These are phyloP conservation scores for Drosophila setifemur DNA, from an alignment of 1,140 invertebrate genomes.

Conservation along the genomic window DNA sequence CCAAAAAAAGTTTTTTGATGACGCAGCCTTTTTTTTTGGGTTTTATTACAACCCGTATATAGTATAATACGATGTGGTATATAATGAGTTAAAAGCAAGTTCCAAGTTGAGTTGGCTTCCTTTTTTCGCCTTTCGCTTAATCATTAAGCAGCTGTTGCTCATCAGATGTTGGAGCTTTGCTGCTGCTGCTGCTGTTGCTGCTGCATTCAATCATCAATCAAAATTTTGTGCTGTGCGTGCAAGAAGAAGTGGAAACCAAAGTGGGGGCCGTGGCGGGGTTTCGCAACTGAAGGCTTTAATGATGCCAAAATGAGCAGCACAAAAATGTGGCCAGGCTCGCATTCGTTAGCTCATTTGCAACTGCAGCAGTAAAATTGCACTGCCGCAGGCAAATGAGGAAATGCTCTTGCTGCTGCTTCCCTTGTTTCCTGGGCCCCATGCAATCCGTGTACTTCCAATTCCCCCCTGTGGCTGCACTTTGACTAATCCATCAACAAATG, in stretches of 20 bases:
- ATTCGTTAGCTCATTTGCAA: conserved; percentile 33
- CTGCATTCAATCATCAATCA: conserved; percentile 75
- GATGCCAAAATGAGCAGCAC: conserved; percentile 64
- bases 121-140: conserved; percentile 55
- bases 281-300: conserved; percentile 59
- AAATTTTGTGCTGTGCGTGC: conserved; percentile 75
- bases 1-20: not conserved
- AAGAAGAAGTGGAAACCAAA: conserved; percentile 17
- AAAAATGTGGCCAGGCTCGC: conserved; percentile 51
- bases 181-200: conserved; percentile 28
- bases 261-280: not conserved
- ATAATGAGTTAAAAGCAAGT: conserved; percentile 17
- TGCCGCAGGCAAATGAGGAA: conserved; percentile 45
- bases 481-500: conserved; percentile 80
- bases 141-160: conserved; percentile 78
- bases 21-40: not conserved
- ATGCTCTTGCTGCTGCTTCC: conserved; percentile 46
- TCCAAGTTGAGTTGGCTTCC: conserved; percentile 36
- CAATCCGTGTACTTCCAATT: not conserved
- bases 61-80: not conserved
- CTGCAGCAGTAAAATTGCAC: conserved; percentile 31
- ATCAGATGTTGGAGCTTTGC: conserved; percentile 57
- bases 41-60: conserved; percentile 1
- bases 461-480: conserved; percentile 59
- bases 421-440: not conserved